These are phyloP conservation scores for Smithornis capensis DNA, from an alignment of 2,113 vertebrate genomes.

Conservation along the genomic window DNA sequence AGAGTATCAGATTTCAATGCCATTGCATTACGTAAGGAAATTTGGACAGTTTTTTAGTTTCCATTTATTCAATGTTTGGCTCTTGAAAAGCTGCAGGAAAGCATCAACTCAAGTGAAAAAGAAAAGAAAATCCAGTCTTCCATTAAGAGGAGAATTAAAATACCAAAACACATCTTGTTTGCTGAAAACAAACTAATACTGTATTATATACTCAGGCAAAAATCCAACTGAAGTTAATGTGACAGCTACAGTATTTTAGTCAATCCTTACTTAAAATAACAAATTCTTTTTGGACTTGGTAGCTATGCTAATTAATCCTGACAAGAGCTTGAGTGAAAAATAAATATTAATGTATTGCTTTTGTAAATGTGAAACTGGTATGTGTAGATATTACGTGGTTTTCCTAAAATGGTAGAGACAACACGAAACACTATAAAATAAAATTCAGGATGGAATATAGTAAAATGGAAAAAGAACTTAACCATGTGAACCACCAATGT, in stretches of 20 bases:
- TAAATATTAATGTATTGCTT: background rate
- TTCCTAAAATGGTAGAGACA: background rate
- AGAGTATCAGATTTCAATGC: background rate
- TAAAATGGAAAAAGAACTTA: fast-evolving
- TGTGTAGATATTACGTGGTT: background rate
- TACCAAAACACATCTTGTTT: background rate
- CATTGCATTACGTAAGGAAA: background rate
- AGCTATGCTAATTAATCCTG: background rate
- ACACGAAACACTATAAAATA: background rate
- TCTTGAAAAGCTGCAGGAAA: background rate
- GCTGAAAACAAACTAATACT: background rate
- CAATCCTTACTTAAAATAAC: background rate
- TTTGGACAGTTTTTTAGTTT: background rate
- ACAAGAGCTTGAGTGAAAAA: background rate
- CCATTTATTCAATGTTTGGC: background rate
- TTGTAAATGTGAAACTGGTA: background rate
- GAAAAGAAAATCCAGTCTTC: background rate
- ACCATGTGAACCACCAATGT: background rate
- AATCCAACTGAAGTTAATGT: background rate
- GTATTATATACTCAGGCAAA: background rate
- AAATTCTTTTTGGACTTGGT: background rate
- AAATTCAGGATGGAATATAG: background rate
- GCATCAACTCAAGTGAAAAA: background rate
- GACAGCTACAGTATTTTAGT: background rate
- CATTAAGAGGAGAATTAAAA: background rate